Conservation (phyloP, 1,140 invertebrate species). For the Probaryconus sp. region DNA sequence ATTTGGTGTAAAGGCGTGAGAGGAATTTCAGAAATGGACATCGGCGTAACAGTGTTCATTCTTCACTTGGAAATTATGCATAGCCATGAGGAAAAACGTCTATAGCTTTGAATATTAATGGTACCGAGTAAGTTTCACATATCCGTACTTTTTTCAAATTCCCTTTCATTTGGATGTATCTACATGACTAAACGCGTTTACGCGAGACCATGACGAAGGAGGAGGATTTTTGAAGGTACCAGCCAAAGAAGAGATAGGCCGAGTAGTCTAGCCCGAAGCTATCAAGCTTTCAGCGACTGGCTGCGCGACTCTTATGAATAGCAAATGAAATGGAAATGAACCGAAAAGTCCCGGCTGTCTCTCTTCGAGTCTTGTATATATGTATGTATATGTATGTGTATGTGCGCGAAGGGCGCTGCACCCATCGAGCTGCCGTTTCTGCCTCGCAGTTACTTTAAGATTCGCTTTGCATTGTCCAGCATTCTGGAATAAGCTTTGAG, state of each 20-base stretch:
- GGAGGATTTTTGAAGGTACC: constrained; percentile 12
- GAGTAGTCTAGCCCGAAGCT: constrained; percentile 26
- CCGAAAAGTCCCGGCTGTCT: constrained; percentile 4
- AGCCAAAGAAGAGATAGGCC: constrained; percentile 3
- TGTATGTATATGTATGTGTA: too few relatives aligned
- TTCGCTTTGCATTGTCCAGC: constrained; percentile 36
- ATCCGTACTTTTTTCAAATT: too few relatives aligned
- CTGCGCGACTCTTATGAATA: constrained; percentile 46
- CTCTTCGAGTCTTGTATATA: too few relatives aligned
- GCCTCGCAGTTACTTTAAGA: constrained; percentile 1
- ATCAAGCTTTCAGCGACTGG: constrained; percentile 42
- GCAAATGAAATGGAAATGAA: constrained; percentile 45
- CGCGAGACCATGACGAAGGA: background rate
- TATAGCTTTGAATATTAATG: constrained; percentile 4
- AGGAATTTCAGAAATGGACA: too few relatives aligned
- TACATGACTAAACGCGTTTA: constrained; percentile 7
- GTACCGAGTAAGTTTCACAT: background rate
- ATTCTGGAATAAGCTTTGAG: constrained; percentile 46
- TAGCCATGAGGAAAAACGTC: background rate
- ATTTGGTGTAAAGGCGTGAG: background rate
- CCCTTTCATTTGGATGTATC: background rate
- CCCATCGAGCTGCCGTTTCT: too few relatives aligned
- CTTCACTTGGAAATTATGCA: constrained; percentile 9
- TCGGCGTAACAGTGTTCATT: constrained; percentile 1
- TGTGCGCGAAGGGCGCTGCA: constrained; percentile 31